Conservation (phyloP, 2,888 invertebrate genomes). For the Aphidius colemani region DNA sequence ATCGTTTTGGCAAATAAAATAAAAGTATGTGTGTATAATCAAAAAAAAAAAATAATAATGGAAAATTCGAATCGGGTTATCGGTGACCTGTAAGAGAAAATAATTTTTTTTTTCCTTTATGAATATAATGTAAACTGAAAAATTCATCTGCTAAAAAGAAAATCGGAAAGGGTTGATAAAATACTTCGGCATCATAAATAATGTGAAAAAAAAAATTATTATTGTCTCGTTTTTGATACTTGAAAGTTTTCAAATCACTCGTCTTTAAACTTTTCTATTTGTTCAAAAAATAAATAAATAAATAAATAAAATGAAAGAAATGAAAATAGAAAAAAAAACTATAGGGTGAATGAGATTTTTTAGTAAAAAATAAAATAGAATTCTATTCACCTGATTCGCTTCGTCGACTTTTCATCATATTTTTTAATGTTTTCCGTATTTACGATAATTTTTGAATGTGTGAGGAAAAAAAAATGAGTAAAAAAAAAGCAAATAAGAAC, state of each 20-base stretch:
- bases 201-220: too few relatives aligned
- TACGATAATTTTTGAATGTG: too few relatives aligned
- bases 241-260: too few relatives aligned
- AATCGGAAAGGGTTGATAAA: not conserved
- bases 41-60: conserved; percentile 1
- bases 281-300: not conserved
- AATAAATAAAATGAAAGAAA: too few relatives aligned
- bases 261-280: not conserved
- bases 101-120: not conserved
- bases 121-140: not conserved
- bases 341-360: not conserved
- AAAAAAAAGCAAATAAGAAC: too few relatives aligned
- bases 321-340: not conserved
- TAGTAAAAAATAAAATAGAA: not conserved
- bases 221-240: too few relatives aligned
- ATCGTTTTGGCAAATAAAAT: not conserved
- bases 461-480: too few relatives aligned
- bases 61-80: conserved; percentile 1
- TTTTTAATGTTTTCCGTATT: too few relatives aligned
- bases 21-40: not conserved
- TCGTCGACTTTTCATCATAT: not conserved
- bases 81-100: conserved; percentile 10
- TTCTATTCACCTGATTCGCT: conserved; percentile 7
- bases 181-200: not conserved
- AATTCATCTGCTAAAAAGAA: not conserved